Conservation (phyloP, 2,113 vertebrate genomes). For the Corythoichthys haematopterus region DNA sequence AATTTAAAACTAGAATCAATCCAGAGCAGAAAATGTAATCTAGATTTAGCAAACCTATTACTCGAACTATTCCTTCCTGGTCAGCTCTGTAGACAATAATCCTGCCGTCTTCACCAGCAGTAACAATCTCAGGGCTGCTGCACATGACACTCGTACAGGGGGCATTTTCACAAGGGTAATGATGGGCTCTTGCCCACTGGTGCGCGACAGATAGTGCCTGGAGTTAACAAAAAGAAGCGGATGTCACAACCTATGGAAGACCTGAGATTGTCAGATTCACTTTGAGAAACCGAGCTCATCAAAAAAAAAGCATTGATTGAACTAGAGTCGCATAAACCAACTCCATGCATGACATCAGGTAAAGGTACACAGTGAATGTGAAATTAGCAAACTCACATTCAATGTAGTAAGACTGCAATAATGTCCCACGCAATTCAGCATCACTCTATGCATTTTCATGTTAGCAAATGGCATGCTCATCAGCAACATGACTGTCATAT, state of each 20-base stretch:
- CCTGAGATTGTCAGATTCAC: neutral
- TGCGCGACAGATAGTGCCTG: constrained; percentile 81
- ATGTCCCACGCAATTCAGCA: no score
- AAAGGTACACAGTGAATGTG: no score
- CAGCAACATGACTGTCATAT: no score
- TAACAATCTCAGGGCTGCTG: constrained; percentile 86
- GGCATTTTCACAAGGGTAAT: constrained; percentile 75
- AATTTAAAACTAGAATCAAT: neutral
- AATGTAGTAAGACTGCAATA: no score
- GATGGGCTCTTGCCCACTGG: constrained; percentile 81
- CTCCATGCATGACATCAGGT: neutral
- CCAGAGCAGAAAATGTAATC: neutral
- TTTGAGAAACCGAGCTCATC: no score
- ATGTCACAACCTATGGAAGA: neutral
- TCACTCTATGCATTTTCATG: no score
- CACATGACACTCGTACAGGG: constrained; percentile 87
- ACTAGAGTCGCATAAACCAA: neutral
- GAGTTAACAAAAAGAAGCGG: neutral
- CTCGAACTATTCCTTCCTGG: constrained; percentile 77
- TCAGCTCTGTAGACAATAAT: constrained; percentile 87
- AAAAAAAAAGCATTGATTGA: neutral
- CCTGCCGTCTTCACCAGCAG: constrained; percentile 90
- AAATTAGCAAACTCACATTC: no score
- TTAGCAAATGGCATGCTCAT: no score
- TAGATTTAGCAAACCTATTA: constrained; percentile 76